A percentile compares a stretch with the other conserved stretches of the same genome.
Conservation (phyloP, 92 coral and sea anemone genomes). For the Epizoanthus illoricatus region DNA sequence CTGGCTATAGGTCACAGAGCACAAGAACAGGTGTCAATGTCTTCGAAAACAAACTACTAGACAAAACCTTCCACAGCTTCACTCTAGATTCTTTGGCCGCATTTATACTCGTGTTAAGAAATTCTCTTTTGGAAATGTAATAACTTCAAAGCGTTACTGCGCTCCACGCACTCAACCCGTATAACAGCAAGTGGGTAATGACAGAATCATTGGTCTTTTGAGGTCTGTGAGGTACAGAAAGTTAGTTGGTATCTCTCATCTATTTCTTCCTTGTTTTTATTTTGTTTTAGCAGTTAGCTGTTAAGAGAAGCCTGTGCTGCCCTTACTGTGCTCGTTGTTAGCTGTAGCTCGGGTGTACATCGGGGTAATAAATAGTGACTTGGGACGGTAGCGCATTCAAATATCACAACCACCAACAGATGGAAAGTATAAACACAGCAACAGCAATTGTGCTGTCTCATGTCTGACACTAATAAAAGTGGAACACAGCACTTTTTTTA, state of each 20-base stretch:
- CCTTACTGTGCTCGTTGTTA: not conserved
- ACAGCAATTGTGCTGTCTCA: not conserved
- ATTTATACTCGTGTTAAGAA: not conserved
- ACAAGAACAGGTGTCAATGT: constrained; percentile 5
- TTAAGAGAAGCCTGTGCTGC: not conserved
- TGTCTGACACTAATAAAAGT: not conserved
- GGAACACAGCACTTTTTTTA: too few relatives aligned
- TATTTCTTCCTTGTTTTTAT: not conserved
- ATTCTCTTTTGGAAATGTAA: not conserved
- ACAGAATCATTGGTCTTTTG: too few relatives aligned
- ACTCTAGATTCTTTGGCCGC: not conserved
- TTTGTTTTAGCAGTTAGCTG: not conserved
- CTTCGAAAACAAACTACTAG: constrained; percentile 4
- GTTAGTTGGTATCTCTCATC: not conserved
- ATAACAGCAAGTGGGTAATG: too few relatives aligned
- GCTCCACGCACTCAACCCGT: not conserved
- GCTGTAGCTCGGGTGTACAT: not conserved
- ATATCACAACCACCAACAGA: constrained; percentile 8
- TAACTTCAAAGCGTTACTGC: not conserved
- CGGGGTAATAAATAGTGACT: constrained; percentile 1
- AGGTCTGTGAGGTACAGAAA: not conserved
- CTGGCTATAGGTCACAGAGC: constrained; percentile 27
- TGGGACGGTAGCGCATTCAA: constrained; percentile 32
- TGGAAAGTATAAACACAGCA: not conserved
- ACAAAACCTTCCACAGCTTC: not conserved